Conservation (phyloP, 2,888 invertebrate genomes). For the Caenorhabditis afra region DNA sequence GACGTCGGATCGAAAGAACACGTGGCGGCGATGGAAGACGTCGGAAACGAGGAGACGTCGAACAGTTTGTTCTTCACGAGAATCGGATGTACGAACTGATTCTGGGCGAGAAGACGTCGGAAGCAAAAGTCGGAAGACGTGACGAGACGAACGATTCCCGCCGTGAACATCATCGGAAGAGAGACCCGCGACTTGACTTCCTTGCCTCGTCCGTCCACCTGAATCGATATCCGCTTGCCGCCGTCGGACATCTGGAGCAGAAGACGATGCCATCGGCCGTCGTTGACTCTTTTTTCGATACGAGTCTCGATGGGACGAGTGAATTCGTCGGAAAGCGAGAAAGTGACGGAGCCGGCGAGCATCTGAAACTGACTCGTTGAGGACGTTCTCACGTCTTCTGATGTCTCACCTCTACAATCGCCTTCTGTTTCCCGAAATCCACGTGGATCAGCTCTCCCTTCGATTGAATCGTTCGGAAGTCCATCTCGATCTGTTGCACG, state of each 20-base stretch:
- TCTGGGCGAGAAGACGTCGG: conserved; percentile 47
- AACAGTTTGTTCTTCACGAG: conserved; percentile 6
- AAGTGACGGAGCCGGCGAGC: conserved; percentile 18
- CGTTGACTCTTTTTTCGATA: conserved; percentile 35
- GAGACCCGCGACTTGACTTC: conserved; percentile 56
- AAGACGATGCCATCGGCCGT: conserved; percentile 57
- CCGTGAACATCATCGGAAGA: conserved; percentile 39
- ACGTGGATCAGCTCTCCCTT: conserved; percentile 17
- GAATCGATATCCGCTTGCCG: conserved; percentile 48
- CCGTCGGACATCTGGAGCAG: conserved; percentile 39
- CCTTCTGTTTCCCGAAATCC: conserved; percentile 38
- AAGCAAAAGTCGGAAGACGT: conserved; percentile 26
- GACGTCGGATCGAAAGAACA: conserved; percentile 7
- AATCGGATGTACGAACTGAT: conserved; percentile 31
- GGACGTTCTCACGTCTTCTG: neutral
- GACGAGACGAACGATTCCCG: conserved; percentile 8
- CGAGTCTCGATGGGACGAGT: conserved; percentile 23
- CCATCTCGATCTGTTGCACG: conserved; percentile 39
- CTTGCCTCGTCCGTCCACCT: conserved; percentile 64
- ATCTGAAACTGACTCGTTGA: conserved; percentile 25
- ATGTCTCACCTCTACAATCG: conserved; percentile 39
- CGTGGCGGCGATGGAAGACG: neutral
- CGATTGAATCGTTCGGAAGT: conserved; percentile 32
- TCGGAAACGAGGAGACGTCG: neutral
- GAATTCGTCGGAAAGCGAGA: conserved; percentile 39